Evolutionary conservation across 2,888 invertebrate genomes (phyloP).

Genomic region (Steinernema scapterisci): DNA sequence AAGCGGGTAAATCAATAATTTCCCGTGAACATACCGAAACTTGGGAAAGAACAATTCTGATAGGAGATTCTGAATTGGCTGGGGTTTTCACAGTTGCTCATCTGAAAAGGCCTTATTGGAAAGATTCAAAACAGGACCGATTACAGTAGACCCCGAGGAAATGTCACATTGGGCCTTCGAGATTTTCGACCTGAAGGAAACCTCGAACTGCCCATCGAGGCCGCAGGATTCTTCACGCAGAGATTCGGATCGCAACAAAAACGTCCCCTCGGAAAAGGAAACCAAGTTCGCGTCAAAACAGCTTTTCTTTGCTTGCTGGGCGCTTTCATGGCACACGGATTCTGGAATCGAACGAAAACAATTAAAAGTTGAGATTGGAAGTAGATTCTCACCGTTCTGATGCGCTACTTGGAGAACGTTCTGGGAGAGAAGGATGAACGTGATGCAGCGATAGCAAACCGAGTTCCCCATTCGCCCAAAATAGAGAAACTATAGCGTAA

Average conservation of each 20-base stretch:
- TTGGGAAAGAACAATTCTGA: constrained; percentile 55
- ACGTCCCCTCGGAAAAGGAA: constrained; percentile 47
- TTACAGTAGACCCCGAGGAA: constrained; percentile 46
- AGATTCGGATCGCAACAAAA: constrained; percentile 50
- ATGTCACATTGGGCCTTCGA: constrained; percentile 47
- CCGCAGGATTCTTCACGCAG: constrained; percentile 48
- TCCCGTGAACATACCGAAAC: constrained; percentile 43
- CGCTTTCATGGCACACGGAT: constrained; percentile 50
- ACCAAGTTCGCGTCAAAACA: constrained; percentile 51
- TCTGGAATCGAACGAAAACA: too few relatives aligned
- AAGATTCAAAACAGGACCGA: not conserved
- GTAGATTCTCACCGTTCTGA: constrained; percentile 47
- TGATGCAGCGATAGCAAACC: constrained; percentile 56
- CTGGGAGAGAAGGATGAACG: constrained; percentile 47
- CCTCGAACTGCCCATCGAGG: constrained; percentile 50
- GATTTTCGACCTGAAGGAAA: constrained; percentile 47
- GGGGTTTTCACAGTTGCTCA: constrained; percentile 48
- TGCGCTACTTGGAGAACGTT: constrained; percentile 57
- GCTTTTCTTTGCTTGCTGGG: constrained; percentile 48
- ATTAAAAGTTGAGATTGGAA: constrained; percentile 1
- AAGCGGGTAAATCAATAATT: not conserved
- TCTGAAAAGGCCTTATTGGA: constrained; percentile 41
- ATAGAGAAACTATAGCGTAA: not conserved
- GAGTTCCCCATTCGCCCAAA: constrained; percentile 52
- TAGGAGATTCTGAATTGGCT: constrained; percentile 46